Evolutionary conservation across 2,888 invertebrate species (phyloP).

Genomic region (Drosophila merina): DNA sequence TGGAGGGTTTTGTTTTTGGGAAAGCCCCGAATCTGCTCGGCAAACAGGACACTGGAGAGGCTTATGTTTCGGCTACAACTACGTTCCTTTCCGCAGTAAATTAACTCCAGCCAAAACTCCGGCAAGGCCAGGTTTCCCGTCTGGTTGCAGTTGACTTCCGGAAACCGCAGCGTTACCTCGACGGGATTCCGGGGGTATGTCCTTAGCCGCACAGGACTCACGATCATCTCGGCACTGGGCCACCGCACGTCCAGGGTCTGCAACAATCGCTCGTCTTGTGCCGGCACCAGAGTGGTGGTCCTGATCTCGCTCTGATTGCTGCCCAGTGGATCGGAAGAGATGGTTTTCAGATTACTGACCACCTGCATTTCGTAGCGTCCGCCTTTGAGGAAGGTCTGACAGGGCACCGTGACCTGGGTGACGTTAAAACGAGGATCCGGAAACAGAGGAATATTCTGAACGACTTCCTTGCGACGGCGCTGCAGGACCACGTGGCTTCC

Average conservation of each 20-base stretch:
- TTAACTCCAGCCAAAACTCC: constrained; percentile 91
- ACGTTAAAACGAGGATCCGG: constrained; percentile 82
- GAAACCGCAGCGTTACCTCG: constrained; percentile 90
- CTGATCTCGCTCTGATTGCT: constrained; percentile 45
- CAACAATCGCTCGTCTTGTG: constrained; percentile 80
- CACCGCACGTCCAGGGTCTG: constrained; percentile 90
- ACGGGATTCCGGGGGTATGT: constrained; percentile 92
- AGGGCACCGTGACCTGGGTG: constrained; percentile 82
- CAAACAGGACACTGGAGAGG: constrained; percentile 88
- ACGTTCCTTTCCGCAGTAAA: constrained; percentile 91
- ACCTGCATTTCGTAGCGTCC: constrained; percentile 82
- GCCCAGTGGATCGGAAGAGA: constrained; percentile 37
- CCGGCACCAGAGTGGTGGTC: constrained; percentile 78
- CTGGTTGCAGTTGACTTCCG: constrained; percentile 87
- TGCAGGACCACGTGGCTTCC: constrained; percentile 56
- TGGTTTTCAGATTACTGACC: constrained; percentile 74
- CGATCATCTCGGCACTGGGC: constrained; percentile 89
- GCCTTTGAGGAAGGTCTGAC: constrained; percentile 81
- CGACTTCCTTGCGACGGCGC: constrained; percentile 78
- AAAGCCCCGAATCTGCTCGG: constrained; percentile 90
- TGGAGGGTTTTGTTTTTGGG: constrained; percentile 88
- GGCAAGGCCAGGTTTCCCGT: constrained; percentile 84
- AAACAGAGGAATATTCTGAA: constrained; percentile 81
- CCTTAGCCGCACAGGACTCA: constrained; percentile 90
- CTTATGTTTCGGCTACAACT: constrained; percentile 86